Evolutionary conservation across 2,797 vertebrate species (phyloP).

Genomic region (Rhinoraja longicauda): DNA sequence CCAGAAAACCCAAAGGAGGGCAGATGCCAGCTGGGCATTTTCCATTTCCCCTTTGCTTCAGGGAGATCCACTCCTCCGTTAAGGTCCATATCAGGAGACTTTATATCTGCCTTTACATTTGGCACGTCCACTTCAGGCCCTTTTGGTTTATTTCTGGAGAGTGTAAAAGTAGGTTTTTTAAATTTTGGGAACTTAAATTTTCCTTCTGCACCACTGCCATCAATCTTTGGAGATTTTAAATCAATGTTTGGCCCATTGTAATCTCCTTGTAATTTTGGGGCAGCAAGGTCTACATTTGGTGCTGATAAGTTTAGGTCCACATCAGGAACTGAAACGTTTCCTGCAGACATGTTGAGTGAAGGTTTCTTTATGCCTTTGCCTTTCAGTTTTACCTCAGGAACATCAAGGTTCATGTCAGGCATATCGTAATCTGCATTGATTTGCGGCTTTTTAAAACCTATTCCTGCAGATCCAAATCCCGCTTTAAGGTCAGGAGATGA

Average conservation of each 20-base stretch:
- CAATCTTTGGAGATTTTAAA: constrained; percentile 46
- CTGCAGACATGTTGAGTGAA: not conserved
- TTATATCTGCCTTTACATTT: constrained; percentile 46
- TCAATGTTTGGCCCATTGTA: constrained; percentile 46
- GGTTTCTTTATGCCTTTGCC: constrained; percentile 20
- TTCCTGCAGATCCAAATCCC: not conserved
- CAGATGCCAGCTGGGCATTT: not conserved
- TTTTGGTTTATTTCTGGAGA: not conserved
- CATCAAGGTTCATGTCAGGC: constrained; percentile 37
- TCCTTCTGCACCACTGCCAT: constrained; percentile 47
- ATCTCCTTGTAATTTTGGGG: constrained; percentile 47
- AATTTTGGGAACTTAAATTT: constrained; percentile 52
- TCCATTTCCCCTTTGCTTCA: constrained; percentile 27
- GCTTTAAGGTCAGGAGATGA: constrained; percentile 41
- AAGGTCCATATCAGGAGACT: constrained; percentile 23
- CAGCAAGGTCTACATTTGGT: constrained; percentile 16
- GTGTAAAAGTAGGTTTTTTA: constrained; percentile 40
- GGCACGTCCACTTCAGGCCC: constrained; percentile 42
- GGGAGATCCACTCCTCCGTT: constrained; percentile 12
- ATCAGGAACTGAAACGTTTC: constrained; percentile 49
- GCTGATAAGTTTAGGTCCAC: constrained; percentile 37
- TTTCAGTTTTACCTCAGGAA: constrained; percentile 39
- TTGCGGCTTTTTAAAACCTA: not conserved
- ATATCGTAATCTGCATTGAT: not conserved
- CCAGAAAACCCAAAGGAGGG: constrained; percentile 23